Evolutionary conservation across 2,797 vertebrate genomes (phyloP), one percentile per base, ranked within the genome.

Genomic region (Eulemur albifrons): DNA sequence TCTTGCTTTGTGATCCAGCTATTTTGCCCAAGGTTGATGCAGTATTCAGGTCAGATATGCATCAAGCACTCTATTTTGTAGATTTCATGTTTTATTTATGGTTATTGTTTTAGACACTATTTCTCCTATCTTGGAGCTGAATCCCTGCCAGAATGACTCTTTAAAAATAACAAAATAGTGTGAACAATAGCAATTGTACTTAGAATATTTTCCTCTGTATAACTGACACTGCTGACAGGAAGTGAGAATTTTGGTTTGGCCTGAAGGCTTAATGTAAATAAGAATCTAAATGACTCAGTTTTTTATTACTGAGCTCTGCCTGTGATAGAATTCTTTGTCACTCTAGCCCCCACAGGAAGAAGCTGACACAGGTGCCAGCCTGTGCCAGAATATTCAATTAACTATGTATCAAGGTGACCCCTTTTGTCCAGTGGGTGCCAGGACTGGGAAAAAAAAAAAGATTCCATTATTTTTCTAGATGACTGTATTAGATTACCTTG

Each of bases 31-130:
- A 96, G 93, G 82, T 93, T 96, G 92, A 93, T 85, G 95, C 93
- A 67, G 35, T 97, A 97, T 97, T 98, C 97, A 83, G 90, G 76
- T 94, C 94, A 97, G 94, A 97, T 97, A 97, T 97, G 94, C 82
- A 95, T 98, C 94, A 97, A 87, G 77, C 70, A 69, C 43, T 96
- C 91, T 93, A 83, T 96, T 98, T 97, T 96, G 94, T 97, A 98
- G 96, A 85, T 72, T 59, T 96, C 96, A 97, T 98, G 90, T 95
- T 98, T 98, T 98, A 98, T 98, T 98, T 90, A 97, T 97, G 77
- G 88, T 94, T 97, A 96, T 97, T 98, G 85, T 98, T 97, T 97
- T 92, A 96, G 93, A 93, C n/a, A 52, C 69, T 45, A 61, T 83
- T 90, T 65, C 0, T 32, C 25, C 84, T 63, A 35, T 90, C 90